phyloP scores from a whole-genome alignment of 2,888 invertebrate species.

The Drosophila peninsularis region DNA sequence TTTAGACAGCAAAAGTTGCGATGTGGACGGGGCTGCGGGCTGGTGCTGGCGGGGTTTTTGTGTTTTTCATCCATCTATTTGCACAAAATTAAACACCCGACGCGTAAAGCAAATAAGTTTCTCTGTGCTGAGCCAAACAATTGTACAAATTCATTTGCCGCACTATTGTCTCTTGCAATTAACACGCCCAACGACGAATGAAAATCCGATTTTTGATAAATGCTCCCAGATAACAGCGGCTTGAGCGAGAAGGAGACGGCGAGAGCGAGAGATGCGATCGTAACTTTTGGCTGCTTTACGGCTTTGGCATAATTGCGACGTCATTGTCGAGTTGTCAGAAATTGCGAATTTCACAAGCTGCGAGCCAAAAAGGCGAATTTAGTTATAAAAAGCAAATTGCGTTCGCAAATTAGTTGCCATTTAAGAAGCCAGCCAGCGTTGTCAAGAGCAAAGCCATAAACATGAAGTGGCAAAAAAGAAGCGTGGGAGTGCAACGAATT shows the following conservation, averaged over 20 bases:
- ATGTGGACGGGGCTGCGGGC: constrained; percentile 5
- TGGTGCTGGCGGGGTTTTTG: background rate
- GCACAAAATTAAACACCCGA: constrained; percentile 79
- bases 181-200: constrained; percentile 66
- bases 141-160: constrained; percentile 80
- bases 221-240: constrained; percentile 66
- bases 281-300: constrained; percentile 76
- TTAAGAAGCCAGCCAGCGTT: constrained; percentile 63
- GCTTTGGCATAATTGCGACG: constrained; percentile 73
- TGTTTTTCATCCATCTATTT: constrained; percentile 77
- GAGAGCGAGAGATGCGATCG: constrained; percentile 38
- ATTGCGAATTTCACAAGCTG: constrained; percentile 44
- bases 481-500: constrained; percentile 21
- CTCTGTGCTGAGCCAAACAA: constrained; percentile 67
- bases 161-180: constrained; percentile 78
- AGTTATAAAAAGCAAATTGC: constrained; percentile 79
- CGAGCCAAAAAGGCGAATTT: constrained; percentile 61
- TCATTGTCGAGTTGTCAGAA: constrained; percentile 73
- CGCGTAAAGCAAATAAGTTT: constrained; percentile 66
- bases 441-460: constrained; percentile 49
- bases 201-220: constrained; percentile 80
- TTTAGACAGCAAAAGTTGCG: constrained; percentile 63
- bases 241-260: background rate
- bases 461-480: constrained; percentile 20
- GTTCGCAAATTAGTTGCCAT: constrained; percentile 78